Evolutionary conservation across 2,113 vertebrate species (phyloP).

Genomic region (Catharus minimus): DNA sequence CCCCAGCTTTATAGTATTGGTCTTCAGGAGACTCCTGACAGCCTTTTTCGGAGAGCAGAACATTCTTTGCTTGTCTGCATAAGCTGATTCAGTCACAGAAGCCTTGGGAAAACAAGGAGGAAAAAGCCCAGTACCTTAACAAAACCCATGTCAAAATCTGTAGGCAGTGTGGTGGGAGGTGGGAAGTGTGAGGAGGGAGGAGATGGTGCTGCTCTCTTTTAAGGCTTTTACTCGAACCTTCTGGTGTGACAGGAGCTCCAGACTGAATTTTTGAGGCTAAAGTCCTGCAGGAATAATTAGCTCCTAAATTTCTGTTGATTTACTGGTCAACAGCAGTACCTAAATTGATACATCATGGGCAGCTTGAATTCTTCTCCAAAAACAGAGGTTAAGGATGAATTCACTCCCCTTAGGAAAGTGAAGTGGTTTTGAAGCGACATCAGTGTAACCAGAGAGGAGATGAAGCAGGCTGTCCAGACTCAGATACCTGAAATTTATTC

Average conservation of each 20-base stretch:
- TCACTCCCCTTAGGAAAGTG: not conserved
- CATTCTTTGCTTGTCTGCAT: not conserved
- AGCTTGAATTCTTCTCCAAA: not conserved
- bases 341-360: not conserved
- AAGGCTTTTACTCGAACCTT: not conserved
- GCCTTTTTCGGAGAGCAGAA: not conserved
- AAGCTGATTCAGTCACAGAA: not conserved
- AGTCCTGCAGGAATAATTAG: not conserved
- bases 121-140: not conserved
- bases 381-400: not conserved
- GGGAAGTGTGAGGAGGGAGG: not conserved
- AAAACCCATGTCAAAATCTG: not conserved
- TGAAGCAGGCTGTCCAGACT: not conserved
- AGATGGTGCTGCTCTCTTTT: not conserved
- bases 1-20: not conserved
- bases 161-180: not conserved
- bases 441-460: not conserved
- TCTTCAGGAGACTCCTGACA: not conserved
- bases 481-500: not conserved
- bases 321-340: not conserved
- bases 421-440: not conserved
- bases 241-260: not conserved
- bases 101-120: not conserved
- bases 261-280: not conserved
- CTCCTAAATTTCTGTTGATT: not conserved